A percentile compares a stretch with the other conserved stretches of the same genome.
Conservation (phyloP, 2,888 invertebrate species). For the Candidula unifasciata region DNA sequence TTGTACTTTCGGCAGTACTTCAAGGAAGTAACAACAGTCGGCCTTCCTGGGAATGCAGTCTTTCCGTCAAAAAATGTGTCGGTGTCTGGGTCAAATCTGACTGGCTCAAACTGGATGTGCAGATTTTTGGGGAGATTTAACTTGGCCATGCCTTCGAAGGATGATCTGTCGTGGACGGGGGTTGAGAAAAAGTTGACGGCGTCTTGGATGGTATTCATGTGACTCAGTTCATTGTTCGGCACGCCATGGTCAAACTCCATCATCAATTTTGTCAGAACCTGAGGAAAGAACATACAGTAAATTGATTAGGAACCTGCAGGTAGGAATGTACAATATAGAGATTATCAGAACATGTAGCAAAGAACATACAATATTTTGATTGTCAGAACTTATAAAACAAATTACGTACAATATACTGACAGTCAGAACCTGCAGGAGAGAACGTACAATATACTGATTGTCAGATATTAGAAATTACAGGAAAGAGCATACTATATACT, state of each 20-base stretch:
- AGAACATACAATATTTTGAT: no score
- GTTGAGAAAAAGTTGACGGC: slow-evolving; percentile 69
- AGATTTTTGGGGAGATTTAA: slow-evolving; percentile 90
- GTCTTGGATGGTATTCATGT: slow-evolving; percentile 83
- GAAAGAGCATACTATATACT: no score
- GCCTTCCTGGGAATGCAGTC: slow-evolving; percentile 90
- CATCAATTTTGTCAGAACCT: slow-evolving; percentile 46
- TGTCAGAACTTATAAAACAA: no score
- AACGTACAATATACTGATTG: no score
- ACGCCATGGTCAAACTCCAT: slow-evolving; percentile 81
- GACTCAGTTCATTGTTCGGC: slow-evolving; percentile 89
- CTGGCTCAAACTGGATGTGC: slow-evolving; percentile 88
- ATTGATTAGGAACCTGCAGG: no score
- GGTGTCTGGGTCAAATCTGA: slow-evolving; percentile 89
- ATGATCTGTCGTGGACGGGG: slow-evolving; percentile 66
- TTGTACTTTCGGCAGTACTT: slow-evolving; percentile 88
- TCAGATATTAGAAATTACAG: no score
- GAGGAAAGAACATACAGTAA: slow-evolving; percentile 4
- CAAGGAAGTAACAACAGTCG: slow-evolving; percentile 89
- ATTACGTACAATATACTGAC: no score
- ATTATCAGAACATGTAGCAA: no score
- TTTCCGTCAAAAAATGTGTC: slow-evolving; percentile 86
- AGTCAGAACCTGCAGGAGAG: no score
- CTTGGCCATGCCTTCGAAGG: slow-evolving; percentile 69
- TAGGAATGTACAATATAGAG: no score